Conservation (phyloP, 2,888 invertebrate species). For the Mesodorylaimus sp. region DNA sequence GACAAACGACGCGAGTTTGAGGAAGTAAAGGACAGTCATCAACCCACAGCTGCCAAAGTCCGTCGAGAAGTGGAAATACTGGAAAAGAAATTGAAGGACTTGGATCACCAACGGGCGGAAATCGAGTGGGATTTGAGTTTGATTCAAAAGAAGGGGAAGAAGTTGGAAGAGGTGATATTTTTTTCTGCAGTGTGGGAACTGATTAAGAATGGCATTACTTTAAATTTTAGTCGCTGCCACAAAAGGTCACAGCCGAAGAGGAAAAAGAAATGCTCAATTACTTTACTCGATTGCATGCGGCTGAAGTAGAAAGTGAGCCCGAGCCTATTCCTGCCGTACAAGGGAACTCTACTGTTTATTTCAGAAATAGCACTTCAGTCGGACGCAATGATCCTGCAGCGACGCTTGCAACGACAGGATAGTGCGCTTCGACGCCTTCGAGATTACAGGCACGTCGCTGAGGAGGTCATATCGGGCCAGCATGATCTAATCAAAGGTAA, state of each 20-base stretch:
- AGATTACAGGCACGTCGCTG: conserved; percentile 23
- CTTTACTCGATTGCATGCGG: conserved; percentile 72
- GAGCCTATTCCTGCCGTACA: background rate
- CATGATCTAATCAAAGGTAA: conserved; percentile 7
- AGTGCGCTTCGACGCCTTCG: conserved; percentile 22
- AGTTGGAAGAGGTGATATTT: conserved; percentile 13
- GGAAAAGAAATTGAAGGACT: background rate
- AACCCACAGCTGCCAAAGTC: background rate
- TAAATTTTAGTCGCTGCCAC: conserved; percentile 52
- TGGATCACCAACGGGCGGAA: background rate
- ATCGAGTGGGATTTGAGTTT: conserved; percentile 14
- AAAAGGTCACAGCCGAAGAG: conserved; percentile 62
- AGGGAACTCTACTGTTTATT: conserved; percentile 6
- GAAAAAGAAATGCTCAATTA: conserved; percentile 70
- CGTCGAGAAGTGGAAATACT: background rate
- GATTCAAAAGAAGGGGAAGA: conserved; percentile 10
- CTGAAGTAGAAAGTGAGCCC: conserved; percentile 65
- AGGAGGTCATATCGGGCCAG: conserved; percentile 18
- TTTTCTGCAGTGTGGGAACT: conserved; percentile 9
- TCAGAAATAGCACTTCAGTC: conserved; percentile 23
- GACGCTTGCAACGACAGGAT: conserved; percentile 22
- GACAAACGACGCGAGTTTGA: background rate
- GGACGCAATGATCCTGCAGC: conserved; percentile 21
- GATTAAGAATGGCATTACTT: conserved; percentile 3
- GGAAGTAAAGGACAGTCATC: background rate